A percentile compares a stretch with the other conserved stretches of the same genome.
Conservation (phyloP, 2,797 vertebrate species). For the Bradypodion pumilum region DNA sequence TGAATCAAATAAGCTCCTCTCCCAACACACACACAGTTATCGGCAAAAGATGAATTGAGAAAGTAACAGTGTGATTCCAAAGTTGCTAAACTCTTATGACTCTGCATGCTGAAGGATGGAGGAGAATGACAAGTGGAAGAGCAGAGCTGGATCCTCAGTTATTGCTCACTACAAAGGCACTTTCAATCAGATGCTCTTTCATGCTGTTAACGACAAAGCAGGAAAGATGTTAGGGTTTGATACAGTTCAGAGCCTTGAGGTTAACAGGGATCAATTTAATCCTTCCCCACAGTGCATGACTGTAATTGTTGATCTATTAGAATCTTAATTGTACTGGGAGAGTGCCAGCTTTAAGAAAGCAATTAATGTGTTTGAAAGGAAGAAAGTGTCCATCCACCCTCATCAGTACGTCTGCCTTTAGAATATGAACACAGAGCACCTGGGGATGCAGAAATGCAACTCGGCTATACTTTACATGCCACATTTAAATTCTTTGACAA, state of each 20-base stretch:
- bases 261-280: slow-evolving; percentile 42
- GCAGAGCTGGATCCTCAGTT: not conserved
- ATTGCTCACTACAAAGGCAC: slow-evolving; percentile 9
- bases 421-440: not conserved
- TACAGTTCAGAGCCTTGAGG: not conserved
- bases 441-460: not conserved
- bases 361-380: slow-evolving; percentile 35
- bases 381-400: slow-evolving; percentile 1
- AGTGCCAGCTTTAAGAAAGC: slow-evolving; percentile 31
- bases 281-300: slow-evolving; percentile 34
- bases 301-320: slow-evolving; percentile 49
- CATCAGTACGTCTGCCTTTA: slow-evolving; percentile 1
- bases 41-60: not conserved
- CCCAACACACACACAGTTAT: too few relatives aligned
- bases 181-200: slow-evolving; percentile 20
- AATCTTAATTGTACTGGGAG: slow-evolving; percentile 42
- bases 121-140: not conserved
- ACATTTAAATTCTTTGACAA: not conserved
- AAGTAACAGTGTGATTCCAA: not conserved
- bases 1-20: not conserved
- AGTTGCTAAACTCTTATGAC: not conserved
- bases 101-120: not conserved
- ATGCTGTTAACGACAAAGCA: not conserved
- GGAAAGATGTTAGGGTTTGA: not conserved
- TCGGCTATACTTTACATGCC: not conserved